Conservation (phyloP, 1,140 invertebrate genomes). For the Drosophila pandora region DNA sequence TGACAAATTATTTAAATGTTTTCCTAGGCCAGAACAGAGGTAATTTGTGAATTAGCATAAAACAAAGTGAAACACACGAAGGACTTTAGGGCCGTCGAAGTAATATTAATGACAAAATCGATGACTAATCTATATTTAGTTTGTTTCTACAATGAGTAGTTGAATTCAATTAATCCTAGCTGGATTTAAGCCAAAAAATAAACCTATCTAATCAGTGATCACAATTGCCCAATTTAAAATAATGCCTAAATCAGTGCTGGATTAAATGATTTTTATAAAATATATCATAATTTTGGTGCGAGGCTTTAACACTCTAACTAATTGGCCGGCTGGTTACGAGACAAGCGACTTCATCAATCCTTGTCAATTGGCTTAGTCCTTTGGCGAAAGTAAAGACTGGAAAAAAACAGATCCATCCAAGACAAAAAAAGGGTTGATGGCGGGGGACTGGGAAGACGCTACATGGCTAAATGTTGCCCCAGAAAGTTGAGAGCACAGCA, state of each 20-base stretch:
- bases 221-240: constrained; percentile 16
- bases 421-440: constrained; percentile 29
- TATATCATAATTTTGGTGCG: constrained; percentile 12
- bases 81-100: background rate
- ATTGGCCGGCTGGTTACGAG: constrained; percentile 31
- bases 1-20: constrained; percentile 73
- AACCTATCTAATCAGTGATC: background rate
- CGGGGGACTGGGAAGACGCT: constrained; percentile 1
- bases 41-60: constrained; percentile 63
- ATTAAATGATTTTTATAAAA: constrained; percentile 35
- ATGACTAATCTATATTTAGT: background rate
- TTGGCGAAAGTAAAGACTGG: constrained; percentile 7
- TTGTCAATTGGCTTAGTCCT: constrained; percentile 53
- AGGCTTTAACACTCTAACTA: constrained; percentile 27
- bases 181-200: background rate
- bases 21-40: constrained; percentile 13
- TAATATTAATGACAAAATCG: constrained; percentile 27
- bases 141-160: background rate
- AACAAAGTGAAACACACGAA: constrained; percentile 8
- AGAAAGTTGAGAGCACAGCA: constrained; percentile 56
- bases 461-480: constrained; percentile 61
- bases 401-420: constrained; percentile 29
- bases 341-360: constrained; percentile 62
- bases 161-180: background rate
- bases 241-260: constrained; percentile 30